Base-by-base conservation (phyloP, 1,140 invertebrate species). In the Pygmarrhopalites habei region DNA sequence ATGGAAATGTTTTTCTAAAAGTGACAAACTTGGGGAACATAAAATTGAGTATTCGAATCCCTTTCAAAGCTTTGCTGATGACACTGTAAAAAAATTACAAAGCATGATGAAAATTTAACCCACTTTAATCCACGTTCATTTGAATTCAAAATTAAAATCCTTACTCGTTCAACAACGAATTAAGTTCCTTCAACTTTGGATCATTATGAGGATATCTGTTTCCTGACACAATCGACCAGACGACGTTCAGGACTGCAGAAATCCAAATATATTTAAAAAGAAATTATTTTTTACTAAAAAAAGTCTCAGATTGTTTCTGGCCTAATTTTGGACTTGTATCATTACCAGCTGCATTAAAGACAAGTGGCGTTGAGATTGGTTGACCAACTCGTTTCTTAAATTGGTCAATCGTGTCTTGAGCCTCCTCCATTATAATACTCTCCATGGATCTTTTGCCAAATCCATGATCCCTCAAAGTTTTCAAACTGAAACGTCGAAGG, bases 131-230 rank as follows among this genome's bases (percentile, higher is more conserved):
- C n/a, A n/a, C n/a, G n/a, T n/a, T n/a, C n/a, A n/a, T n/a, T 19
- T 49, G 7, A 49, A 49, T 19, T 19, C 14, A 23, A 7, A 15
- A 19, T 21, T 7, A 49, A 49, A 7, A 10, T 49, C 23, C 7
- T 85, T 82, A 90, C 82, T 49, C 86, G 87, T 69, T 47, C 81
- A 81, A 46, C 65, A 67, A 44, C 35, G 17, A 21, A n/a, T 60
- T 47, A 0, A 58, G 17, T 2, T 5, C 5, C 14, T n/a, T 58
- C 30, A 69, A 21, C 47, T 62, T 17, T 0, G 71, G 68, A 58
- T 78, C 72, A 23, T 73, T 62, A 60, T 77, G 74, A 2, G 73
- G 70, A 41, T 74, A 74, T 17, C 77, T 39, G 55, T 75, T 66
- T 1, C 77, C 77, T 62, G 75, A 74, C 0, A 76, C 64, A 15